Base-by-base conservation (phyloP, 2,113 vertebrate genomes). In the Lagopus leucura region DNA sequence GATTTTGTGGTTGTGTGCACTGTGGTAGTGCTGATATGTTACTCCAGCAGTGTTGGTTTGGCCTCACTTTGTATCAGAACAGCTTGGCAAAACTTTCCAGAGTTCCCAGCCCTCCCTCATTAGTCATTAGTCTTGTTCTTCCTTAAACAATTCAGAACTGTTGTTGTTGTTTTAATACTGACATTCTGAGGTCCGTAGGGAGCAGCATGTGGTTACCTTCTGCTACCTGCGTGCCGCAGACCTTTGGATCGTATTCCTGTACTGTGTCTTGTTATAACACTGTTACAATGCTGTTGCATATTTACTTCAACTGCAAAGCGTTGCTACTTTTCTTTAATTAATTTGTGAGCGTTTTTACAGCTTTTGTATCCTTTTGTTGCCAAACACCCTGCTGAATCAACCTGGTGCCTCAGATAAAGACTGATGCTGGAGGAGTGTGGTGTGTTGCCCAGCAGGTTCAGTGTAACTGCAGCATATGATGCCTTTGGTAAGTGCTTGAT, bases 211-310 rank as follows among this genome's bases (percentile, higher is more conserved):
- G n/a, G n/a, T 60, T 52, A 18, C 28, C 17, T 47, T 87, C 54
- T 47, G 82, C 42, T 42, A 3, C 18, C 54, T 0, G 2, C 11
- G 38, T 13, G 32, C 84, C 18, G 10, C 45, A n/a, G 34, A 27
- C 65, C 60, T n/a, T 7, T 27, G 47, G 47, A 38, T 11, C 27
- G 2, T 4, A 27, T 3, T 34, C 4, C 4, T 6, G 20, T 48
- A 1, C 27, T 11, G 11, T 45, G 50, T 61, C 20, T 4, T 25
- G 15, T 21, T n/a, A 8, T 61, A 50, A 7, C 32, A 4, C 52
- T 10, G 6, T 34, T 58, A 43, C 54, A 2, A 0, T 1, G 13
- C 5, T 30, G 13, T 7, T 66, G 57, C 3, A 1, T 4, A 20
- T 61, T 45, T 67, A 8, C 42, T 16, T 38, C 15, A 21, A 42